Conservation (phyloP, 2,888 invertebrate genomes). For the Pristionchus mayeri region DNA sequence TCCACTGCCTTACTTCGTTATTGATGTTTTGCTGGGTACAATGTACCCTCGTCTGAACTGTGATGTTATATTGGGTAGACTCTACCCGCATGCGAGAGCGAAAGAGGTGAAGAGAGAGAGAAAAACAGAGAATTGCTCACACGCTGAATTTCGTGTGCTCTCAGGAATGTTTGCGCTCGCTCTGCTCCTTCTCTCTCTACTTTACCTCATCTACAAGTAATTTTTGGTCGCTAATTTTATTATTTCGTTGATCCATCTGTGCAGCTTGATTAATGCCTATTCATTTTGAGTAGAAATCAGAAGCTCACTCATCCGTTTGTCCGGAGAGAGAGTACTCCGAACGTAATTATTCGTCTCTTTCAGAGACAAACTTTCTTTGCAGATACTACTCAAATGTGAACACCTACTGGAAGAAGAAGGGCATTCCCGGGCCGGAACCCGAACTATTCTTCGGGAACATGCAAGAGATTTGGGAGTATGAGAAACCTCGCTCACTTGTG, state of each 20-base stretch:
- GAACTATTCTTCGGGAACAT: conserved; percentile 63
- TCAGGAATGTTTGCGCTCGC: neutral
- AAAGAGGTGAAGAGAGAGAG: neutral
- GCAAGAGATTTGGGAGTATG: conserved; percentile 50
- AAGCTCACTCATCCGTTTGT: too few species aligned
- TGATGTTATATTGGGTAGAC: too few species aligned
- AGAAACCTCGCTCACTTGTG: conserved; percentile 55
- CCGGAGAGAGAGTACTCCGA: too few species aligned
- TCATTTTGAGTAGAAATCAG: too few species aligned
- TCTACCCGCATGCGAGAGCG: too few species aligned
- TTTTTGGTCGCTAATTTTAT: neutral
- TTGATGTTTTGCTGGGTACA: too few species aligned
- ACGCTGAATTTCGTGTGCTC: conserved; percentile 5
- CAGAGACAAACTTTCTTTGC: too few species aligned
- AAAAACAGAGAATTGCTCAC: neutral
- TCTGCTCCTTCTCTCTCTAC: neutral
- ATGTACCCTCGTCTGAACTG: too few species aligned
- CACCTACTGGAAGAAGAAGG: conserved; percentile 65
- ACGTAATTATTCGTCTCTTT: too few species aligned
- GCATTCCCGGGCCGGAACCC: conserved; percentile 64
- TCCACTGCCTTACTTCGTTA: too few species aligned
- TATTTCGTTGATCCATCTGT: neutral
- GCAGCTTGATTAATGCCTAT: too few species aligned
- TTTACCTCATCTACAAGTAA: conserved; percentile 7
- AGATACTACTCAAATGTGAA: conserved; percentile 53